Base-by-base conservation (phyloP, 2,113 vertebrate species). In the Nyctereutes procyonoides region DNA sequence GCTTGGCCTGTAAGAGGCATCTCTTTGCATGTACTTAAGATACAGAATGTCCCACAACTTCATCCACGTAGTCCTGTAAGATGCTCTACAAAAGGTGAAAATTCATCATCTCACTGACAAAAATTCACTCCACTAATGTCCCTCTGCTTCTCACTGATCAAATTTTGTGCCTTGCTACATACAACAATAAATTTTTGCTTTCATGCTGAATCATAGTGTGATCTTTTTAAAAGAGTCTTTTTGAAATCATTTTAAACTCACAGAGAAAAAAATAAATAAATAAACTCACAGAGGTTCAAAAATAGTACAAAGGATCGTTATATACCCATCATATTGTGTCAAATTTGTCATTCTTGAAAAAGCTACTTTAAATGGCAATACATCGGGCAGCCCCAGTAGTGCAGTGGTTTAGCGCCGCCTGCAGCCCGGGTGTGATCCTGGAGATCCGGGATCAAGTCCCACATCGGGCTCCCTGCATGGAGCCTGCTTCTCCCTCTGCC, bases 231-330 rank as follows among this genome's bases (percentile, higher is more conserved):
- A 67, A 53, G 26, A 35, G n/a, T 24, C 43, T 20, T 80, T 67
- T 88, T 95, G 51, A 97, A 73, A 56, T 88, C 2, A 88, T 51
- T 74, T 89, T 87, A 92, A 32, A 85, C 9, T 26, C 62, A 65
- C 5, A 58, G 69, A 71, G 38, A 43, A 43, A 43, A 43, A 43
- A 43, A 43, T 7, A 43, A 43, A 43, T 43, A 43, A 43, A 43
- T 87, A 92, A 32, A 85, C 9, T 26, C 62, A 65, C 5, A 58
- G 69, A 71, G 38, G 8, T 20, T 93, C 30, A 80, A 58, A 94
- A 69, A 14, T 11, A 63, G 13, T 43, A 55, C 22, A 80, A 82
- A 95, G 77, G 56, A 38, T n/a, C 69, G 35, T 91, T 65, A 24
- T 8, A n/a, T 19, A 5, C 7, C 48, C 17, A 8, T 32, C 32